Percentiles rank a stretch among this genome's conserved stretches.
Conservation (phyloP, 2,888 invertebrate genomes). For the Steinernema scapterisci region DNA sequence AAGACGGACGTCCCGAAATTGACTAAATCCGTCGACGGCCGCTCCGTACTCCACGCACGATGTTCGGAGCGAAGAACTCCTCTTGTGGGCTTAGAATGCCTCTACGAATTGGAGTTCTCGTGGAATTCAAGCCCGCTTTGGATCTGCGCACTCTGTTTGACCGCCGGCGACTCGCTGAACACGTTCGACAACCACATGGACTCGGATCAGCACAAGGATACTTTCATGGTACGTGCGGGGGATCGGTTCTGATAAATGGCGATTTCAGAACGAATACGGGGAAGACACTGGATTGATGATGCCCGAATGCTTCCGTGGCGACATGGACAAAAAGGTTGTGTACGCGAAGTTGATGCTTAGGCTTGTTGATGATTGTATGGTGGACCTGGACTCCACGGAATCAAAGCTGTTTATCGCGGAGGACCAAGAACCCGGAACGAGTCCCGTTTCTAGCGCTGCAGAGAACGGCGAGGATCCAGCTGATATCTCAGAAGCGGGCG, state of each 20-base stretch:
- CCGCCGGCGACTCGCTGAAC: constrained; percentile 37
- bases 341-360: constrained; percentile 4
- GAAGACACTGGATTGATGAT: constrained; percentile 14
- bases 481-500: neutral
- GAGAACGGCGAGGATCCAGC: too few species aligned
- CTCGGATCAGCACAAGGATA: constrained; percentile 34
- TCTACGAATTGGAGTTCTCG: constrained; percentile 38
- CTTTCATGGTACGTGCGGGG: constrained; percentile 33
- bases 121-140: constrained; percentile 35
- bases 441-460: too few species aligned
- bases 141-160: constrained; percentile 40
- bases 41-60: constrained; percentile 31
- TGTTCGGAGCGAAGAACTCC: constrained; percentile 29
- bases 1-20: constrained; percentile 33
- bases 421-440: too few species aligned
- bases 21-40: constrained; percentile 25
- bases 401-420: too few species aligned
- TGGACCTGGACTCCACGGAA: too few species aligned
- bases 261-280: constrained; percentile 24
- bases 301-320: neutral
- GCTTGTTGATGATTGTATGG: neutral
- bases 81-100: constrained; percentile 38
- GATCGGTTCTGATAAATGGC: neutral
- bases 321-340: neutral
- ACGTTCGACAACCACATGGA: constrained; percentile 39